Evolutionary conservation across 2,888 invertebrate genomes (phyloP).

Genomic region (Tromatobia lineatoria): DNA sequence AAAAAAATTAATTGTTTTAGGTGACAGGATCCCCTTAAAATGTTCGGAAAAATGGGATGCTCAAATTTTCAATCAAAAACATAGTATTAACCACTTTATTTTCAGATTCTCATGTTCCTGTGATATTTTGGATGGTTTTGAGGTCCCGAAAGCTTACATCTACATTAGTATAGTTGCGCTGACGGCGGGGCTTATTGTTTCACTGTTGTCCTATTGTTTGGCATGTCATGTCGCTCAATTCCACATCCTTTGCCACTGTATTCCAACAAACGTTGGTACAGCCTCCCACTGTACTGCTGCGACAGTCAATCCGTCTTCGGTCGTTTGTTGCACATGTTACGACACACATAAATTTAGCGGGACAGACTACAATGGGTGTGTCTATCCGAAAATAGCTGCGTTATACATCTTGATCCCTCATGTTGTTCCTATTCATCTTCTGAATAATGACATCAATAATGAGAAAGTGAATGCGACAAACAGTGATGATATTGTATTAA

Average conservation of each 20-base stretch:
- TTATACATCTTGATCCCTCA: background rate
- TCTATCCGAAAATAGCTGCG: constrained; percentile 16
- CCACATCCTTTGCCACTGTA: constrained; percentile 37
- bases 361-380: constrained; percentile 19
- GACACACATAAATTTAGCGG: constrained; percentile 35
- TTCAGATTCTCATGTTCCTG: constrained; percentile 33
- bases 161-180: constrained; percentile 73
- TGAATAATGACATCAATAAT: background rate
- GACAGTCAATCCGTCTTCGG: constrained; percentile 28
- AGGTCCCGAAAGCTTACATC: constrained; percentile 73
- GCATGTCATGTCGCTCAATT: constrained; percentile 71
- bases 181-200: constrained; percentile 76
- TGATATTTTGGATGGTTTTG: constrained; percentile 75
- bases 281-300: background rate
- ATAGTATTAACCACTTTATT: background rate
- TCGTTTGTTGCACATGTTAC: constrained; percentile 11
- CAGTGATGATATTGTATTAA: too few relatives aligned
- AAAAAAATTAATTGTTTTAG: too few relatives aligned
- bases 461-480: background rate
- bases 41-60: background rate
- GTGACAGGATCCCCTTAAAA: too few relatives aligned
- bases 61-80: background rate
- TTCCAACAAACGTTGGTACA: constrained; percentile 9
- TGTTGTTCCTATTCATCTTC: background rate
- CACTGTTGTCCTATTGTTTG: constrained; percentile 76